Conservation (phyloP, 2,888 invertebrate species). For the Melipona beecheii region DNA sequence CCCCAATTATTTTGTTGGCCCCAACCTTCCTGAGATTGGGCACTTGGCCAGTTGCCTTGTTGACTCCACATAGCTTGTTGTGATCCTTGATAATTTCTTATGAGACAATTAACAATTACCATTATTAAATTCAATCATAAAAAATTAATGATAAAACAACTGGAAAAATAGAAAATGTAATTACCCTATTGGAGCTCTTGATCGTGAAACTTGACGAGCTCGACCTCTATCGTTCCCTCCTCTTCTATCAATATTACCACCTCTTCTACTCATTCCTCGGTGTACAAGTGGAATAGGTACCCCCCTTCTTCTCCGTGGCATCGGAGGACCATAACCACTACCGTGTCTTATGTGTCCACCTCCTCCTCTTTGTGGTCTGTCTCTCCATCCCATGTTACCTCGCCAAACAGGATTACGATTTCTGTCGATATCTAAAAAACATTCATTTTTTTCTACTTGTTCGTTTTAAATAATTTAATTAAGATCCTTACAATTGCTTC, state of each 20-base stretch:
- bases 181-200: constrained; percentile 72
- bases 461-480: background rate
- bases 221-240: constrained; percentile 77
- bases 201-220: constrained; percentile 75
- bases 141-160: background rate
- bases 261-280: constrained; percentile 76
- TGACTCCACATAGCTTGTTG: constrained; percentile 70
- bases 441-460: background rate
- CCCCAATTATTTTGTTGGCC: constrained; percentile 73
- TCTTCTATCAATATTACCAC: constrained; percentile 75
- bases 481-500: constrained; percentile 73
- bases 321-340: constrained; percentile 73
- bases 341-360: constrained; percentile 79
- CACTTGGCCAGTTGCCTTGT: constrained; percentile 70
- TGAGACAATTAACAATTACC: background rate
- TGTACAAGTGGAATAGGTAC: constrained; percentile 64
- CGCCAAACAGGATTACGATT: constrained; percentile 79
- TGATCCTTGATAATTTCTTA: constrained; percentile 74
- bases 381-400: constrained; percentile 78
- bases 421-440: constrained; percentile 76
- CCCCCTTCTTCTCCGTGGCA: constrained; percentile 74
- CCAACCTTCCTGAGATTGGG: constrained; percentile 69
- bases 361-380: constrained; percentile 71
- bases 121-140: background rate
- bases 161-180: background rate